These are phyloP conservation scores for Meiosimyza platycephala DNA, from an alignment of 2,888 invertebrate genomes.

Conservation along the genomic window DNA sequence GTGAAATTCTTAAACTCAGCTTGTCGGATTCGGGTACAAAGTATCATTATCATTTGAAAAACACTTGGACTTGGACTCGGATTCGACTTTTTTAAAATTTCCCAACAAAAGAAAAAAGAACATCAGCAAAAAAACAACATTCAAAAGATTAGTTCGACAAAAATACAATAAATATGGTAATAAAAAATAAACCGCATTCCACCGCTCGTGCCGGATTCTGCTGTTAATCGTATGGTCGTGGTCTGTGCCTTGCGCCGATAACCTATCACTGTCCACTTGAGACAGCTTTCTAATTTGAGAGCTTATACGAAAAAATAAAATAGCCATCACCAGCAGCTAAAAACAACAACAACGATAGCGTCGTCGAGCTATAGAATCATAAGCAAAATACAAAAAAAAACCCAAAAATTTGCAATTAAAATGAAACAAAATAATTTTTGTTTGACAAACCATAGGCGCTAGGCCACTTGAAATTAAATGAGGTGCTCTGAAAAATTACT, in stretches of 20 bases:
- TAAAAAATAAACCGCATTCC: background rate
- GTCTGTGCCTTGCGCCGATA: slow-evolving; percentile 19
- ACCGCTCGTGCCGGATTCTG: slow-evolving; percentile 15
- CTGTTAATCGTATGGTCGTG: background rate
- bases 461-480: background rate
- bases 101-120: background rate
- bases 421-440: background rate
- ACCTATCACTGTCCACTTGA: slow-evolving; percentile 12
- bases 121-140: background rate
- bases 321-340: background rate
- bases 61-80: background rate
- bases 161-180: background rate
- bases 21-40: background rate
- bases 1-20: no score
- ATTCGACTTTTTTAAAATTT: background rate
- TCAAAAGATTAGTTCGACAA: background rate
- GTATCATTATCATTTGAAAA: background rate
- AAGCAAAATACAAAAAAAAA: background rate
- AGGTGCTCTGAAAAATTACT: no score
- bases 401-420: slow-evolving; percentile 22
- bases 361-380: background rate
- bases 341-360: background rate
- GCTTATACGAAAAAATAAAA: background rate
- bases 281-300: slow-evolving; percentile 19
- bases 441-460: background rate